phyloP scores from a whole-genome alignment of 2,113 vertebrate genomes.

The Vimba vimba region DNA sequence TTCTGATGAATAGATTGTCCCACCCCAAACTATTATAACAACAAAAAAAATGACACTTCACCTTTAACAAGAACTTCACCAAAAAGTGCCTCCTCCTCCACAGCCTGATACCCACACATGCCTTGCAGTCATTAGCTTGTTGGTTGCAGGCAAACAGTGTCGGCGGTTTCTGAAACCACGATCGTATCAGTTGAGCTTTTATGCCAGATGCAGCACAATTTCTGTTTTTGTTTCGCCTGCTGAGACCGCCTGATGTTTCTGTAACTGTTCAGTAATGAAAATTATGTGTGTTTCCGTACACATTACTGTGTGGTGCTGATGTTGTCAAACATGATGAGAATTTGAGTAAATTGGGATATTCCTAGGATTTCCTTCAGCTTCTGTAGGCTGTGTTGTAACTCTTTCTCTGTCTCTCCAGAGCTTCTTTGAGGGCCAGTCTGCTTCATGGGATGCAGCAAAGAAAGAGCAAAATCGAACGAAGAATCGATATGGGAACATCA shows the following conservation, averaged over 20 bases:
- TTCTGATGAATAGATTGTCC: neutral
- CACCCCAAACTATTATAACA: neutral
- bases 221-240: neutral
- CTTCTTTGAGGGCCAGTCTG: slow-evolving; percentile 99
- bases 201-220: neutral
- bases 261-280: neutral
- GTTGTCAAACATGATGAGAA: neutral
- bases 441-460: slow-evolving; percentile 99
- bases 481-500: slow-evolving; percentile 99
- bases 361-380: neutral
- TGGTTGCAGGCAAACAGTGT: neutral
- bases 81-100: neutral
- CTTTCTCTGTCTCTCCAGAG: slow-evolving; percentile 77
- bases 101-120: neutral
- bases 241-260: neutral
- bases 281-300: neutral
- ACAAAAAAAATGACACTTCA: too few species aligned
- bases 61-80: neutral
- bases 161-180: slow-evolving; percentile 7
- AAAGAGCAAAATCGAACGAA: slow-evolving; percentile 99
- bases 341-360: neutral
- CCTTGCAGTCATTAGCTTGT: slow-evolving; percentile 1
- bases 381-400: neutral
- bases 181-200: slow-evolving; percentile 12
- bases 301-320: neutral